Percentiles rank a stretch among this genome's conserved stretches.
phyloP scores from a whole-genome alignment of 2,113 vertebrate species.

The Glaucidium brasilianum region DNA sequence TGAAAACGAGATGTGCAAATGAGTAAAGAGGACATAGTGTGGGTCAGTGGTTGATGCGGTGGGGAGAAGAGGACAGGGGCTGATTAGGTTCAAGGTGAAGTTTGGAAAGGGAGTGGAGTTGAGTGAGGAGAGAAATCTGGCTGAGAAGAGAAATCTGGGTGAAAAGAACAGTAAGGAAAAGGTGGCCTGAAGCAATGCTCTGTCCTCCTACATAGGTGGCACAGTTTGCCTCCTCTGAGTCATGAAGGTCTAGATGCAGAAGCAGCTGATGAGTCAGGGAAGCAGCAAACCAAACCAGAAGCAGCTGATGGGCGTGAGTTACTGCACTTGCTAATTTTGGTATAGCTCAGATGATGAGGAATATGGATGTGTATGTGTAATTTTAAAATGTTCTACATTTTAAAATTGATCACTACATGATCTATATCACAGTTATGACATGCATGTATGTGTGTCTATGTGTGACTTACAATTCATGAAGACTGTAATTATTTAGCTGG shows the following conservation, averaged over 20 bases:
- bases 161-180: background rate
- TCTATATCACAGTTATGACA: rapidly evolving
- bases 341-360: background rate
- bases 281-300: background rate
- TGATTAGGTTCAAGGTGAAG: background rate
- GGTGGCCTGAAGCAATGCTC: background rate
- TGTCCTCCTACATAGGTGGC: background rate
- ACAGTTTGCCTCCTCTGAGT: background rate
- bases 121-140: background rate
- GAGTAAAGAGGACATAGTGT: background rate
- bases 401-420: no score
- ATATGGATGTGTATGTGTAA: background rate
- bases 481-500: background rate
- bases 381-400: background rate
- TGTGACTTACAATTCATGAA: rapidly evolving
- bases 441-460: background rate
- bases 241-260: background rate
- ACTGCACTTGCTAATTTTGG: background rate
- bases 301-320: background rate
- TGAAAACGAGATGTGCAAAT: background rate
- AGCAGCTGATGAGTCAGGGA: background rate
- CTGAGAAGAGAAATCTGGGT: background rate
- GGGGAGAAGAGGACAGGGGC: background rate
- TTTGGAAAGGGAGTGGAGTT: background rate
- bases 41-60: rapidly evolving